Conservation (phyloP, 2,797 vertebrate genomes). For the Peromyscus eremicus region DNA sequence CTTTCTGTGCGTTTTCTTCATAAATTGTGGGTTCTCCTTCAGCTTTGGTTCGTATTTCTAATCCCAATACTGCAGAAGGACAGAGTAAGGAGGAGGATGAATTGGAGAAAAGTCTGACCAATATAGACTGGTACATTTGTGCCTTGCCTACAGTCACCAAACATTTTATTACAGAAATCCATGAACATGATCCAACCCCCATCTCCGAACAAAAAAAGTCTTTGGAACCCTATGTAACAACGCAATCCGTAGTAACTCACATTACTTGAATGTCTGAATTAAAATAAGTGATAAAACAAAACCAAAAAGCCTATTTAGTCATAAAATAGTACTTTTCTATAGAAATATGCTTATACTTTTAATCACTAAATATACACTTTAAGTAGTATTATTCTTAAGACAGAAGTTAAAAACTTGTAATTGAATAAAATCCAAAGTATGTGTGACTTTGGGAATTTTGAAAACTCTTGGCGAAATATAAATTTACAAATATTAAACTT, state of each 20-base stretch:
- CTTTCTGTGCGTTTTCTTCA: too few species aligned
- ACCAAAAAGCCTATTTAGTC: background rate
- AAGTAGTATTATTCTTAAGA: background rate
- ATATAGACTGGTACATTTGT: too few species aligned
- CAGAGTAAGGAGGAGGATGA: too few species aligned
- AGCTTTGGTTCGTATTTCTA: too few species aligned
- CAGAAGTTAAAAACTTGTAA: constrained; percentile 7
- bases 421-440: background rate
- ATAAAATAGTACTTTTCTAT: background rate
- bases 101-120: too few species aligned
- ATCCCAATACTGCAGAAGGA: too few species aligned
- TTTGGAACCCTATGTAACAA: background rate
- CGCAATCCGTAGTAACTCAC: background rate
- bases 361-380: background rate
- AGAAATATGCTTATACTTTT: background rate
- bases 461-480: background rate
- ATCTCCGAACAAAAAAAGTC: background rate
- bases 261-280: background rate
- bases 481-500: background rate
- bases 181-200: background rate
- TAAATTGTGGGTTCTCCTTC: too few species aligned
- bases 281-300: background rate
- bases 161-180: background rate
- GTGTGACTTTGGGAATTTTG: background rate
- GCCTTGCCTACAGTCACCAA: background rate